phyloP scores from a whole-genome alignment of 2,888 invertebrate species.

The Isotomurus palustris region DNA sequence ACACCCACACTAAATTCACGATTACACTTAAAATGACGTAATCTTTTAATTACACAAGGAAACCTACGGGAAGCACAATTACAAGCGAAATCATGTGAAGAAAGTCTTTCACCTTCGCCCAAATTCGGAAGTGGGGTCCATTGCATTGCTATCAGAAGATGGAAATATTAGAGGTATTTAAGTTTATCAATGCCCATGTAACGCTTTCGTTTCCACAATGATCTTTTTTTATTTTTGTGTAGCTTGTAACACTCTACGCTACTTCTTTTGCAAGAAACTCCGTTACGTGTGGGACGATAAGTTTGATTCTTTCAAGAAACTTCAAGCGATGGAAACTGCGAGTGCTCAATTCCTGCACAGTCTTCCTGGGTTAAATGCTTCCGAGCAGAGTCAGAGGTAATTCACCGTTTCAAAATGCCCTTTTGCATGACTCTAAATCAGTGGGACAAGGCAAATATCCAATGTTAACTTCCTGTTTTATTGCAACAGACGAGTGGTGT shows the following conservation, averaged over 20 bases:
- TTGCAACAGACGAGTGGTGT: neutral
- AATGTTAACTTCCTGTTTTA: neutral
- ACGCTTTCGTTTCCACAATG: no score
- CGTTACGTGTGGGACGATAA: neutral
- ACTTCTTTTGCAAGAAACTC: conserved; percentile 2
- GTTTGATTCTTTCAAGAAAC: neutral
- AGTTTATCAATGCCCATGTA: no score
- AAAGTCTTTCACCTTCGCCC: neutral
- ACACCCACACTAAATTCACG: no score
- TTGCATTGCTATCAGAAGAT: neutral
- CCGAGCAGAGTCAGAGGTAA: neutral
- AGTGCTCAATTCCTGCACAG: neutral
- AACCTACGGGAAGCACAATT: neutral
- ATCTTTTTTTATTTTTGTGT: no score
- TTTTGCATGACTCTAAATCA: no score
- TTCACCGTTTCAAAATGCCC: neutral
- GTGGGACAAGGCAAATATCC: neutral
- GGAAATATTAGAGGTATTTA: no score
- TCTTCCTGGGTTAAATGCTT: neutral
- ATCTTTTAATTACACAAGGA: neutral
- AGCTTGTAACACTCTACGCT: no score
- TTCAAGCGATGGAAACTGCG: neutral
- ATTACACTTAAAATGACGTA: no score
- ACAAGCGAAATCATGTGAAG: neutral
- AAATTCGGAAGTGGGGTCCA: neutral